phyloP scores from a whole-genome alignment of 2,797 vertebrate genomes.

The Psittacula derbiana region DNA sequence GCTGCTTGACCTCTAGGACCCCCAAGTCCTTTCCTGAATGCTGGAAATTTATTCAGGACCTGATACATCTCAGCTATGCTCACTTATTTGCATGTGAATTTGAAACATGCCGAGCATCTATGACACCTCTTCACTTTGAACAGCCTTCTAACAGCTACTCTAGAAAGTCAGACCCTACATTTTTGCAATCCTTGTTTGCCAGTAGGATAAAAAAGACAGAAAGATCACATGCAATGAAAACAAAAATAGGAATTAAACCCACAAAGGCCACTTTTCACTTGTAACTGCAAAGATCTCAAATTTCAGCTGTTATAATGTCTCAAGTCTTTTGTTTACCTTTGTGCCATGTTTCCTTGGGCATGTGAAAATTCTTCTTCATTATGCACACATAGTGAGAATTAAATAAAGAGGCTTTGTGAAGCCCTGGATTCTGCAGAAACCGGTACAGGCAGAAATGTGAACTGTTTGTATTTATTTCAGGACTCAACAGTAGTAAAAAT shows the following conservation, averaged over 20 bases:
- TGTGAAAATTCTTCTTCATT: neutral
- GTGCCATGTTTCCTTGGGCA: neutral
- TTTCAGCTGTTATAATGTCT: neutral
- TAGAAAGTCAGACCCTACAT: neutral
- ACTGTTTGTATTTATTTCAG: neutral
- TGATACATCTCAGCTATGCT: neutral
- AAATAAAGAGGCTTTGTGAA: neutral
- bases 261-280: neutral
- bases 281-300: neutral
- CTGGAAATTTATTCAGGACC: neutral
- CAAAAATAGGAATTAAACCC: neutral
- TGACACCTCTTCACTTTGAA: neutral
- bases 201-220: neutral
- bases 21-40: neutral
- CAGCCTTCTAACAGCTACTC: neutral
- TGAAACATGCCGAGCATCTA: neutral
- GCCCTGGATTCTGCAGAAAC: neutral
- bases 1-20: neutral
- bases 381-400: neutral
- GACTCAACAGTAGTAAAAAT: neutral
- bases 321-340: neutral
- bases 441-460: neutral
- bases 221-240: neutral
- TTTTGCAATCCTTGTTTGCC: neutral
- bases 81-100: neutral